A percentile compares a stretch with the other conserved stretches of the same genome.
phyloP scores from a whole-genome alignment of 2,888 invertebrate genomes.

The Leptinotarsa rubiginosa region DNA sequence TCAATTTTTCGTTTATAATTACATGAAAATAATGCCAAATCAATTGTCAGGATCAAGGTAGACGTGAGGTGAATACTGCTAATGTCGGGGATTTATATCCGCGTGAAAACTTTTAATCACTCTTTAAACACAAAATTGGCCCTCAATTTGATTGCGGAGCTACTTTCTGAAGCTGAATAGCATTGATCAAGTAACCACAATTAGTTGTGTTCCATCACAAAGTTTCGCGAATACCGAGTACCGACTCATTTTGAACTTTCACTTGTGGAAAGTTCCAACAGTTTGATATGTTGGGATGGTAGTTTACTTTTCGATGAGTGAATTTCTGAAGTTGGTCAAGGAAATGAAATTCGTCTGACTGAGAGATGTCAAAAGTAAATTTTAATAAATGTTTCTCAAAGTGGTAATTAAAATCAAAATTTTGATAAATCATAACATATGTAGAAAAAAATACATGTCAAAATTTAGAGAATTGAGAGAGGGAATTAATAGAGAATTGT shows the following conservation, averaged over 20 bases:
- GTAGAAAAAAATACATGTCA: too few relatives aligned
- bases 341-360: too few relatives aligned
- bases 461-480: too few relatives aligned
- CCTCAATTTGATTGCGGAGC: background rate
- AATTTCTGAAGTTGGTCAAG: too few relatives aligned
- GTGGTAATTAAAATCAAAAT: too few relatives aligned
- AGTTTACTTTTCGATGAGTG: too few relatives aligned
- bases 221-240: background rate
- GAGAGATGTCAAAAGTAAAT: too few relatives aligned
- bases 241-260: background rate
- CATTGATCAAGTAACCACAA: background rate
- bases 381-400: too few relatives aligned
- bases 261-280: background rate
- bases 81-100: background rate
- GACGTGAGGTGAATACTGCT: background rate
- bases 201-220: background rate
- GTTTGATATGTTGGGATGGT: background rate
- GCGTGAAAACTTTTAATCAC: background rate
- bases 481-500: too few relatives aligned
- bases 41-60: conserved; percentile 1
- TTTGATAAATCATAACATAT: too few relatives aligned
- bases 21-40: background rate
- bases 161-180: background rate
- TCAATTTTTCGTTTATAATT: background rate
- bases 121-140: background rate